Evolutionary conservation across 2,113 vertebrate genomes (phyloP).

Genomic region (Calidris pugnax): DNA sequence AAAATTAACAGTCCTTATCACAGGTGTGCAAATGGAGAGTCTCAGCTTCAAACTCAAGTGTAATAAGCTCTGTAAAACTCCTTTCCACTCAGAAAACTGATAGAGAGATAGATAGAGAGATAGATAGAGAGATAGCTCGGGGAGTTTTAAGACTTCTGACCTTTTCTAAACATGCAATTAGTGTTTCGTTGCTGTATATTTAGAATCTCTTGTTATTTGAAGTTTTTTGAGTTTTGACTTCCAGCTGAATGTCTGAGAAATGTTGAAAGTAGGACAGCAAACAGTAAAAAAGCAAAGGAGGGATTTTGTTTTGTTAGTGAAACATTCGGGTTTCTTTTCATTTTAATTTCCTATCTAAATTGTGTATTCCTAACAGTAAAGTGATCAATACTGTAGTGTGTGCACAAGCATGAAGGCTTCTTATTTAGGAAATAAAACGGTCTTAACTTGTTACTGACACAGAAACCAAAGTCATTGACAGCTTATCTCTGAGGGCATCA

Average conservation of each 20-base stretch:
- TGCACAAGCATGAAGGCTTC: background rate
- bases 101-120: background rate
- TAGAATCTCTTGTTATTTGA: background rate
- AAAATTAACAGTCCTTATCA: background rate
- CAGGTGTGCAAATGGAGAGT: background rate
- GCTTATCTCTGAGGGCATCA: background rate
- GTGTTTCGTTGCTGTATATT: background rate
- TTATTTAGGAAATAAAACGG: background rate
- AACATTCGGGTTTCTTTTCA: background rate
- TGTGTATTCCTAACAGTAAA: background rate
- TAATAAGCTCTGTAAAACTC: background rate
- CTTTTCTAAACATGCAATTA: background rate
- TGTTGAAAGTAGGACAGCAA: background rate
- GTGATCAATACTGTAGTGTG: background rate
- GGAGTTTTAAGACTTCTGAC: background rate
- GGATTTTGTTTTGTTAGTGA: background rate
- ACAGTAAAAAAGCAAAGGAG: background rate
- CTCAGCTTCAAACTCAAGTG: background rate
- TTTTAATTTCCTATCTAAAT: background rate
- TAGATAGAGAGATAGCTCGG: background rate
- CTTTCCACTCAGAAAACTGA: background rate
- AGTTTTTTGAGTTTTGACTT: background rate
- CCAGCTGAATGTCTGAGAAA: background rate
- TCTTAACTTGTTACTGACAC: background rate
- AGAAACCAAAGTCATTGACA: background rate